Percentiles rank a stretch among this genome's conserved stretches.
These are phyloP conservation scores for Halcyon leucocephala DNA, from an alignment of 2,797 vertebrate species.

Conservation along the genomic window DNA sequence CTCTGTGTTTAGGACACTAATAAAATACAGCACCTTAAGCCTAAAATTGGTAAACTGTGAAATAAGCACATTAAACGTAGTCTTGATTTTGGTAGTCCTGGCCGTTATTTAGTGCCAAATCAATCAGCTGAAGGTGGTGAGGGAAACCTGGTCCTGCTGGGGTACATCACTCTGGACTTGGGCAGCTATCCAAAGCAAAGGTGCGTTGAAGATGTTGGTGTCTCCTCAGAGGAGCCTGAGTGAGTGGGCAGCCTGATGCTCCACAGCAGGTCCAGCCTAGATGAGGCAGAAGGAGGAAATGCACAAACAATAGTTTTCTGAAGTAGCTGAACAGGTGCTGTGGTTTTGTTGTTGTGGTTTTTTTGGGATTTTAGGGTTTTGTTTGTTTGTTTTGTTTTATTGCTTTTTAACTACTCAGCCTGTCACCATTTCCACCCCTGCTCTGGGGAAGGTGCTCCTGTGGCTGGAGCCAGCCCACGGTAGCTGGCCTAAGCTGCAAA, in stretches of 20 bases:
- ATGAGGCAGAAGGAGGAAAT: neutral
- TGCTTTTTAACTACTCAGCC: neutral
- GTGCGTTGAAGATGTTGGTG: neutral
- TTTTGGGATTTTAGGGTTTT: neutral
- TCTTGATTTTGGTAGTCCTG: neutral
- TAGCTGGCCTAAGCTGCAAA: neutral
- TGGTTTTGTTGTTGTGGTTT: neutral
- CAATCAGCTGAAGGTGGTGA: neutral
- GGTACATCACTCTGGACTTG: fast-evolving
- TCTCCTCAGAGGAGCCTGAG: neutral
- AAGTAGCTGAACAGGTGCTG: neutral
- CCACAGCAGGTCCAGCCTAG: neutral
- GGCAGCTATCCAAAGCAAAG: neutral
- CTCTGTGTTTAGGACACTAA: neutral
- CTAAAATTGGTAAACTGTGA: neutral
- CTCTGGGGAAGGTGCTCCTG: neutral
- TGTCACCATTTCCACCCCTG: neutral
- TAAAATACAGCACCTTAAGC: neutral
- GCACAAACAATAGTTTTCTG: neutral
- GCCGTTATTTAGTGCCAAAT: neutral
- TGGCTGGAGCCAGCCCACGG: neutral
- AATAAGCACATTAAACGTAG: neutral
- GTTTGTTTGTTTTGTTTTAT: neutral
- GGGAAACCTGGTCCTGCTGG: neutral
- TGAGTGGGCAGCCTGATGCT: neutral